Base-by-base conservation (phyloP, 2,113 vertebrate species). In the Pampusana beccarii region DNA sequence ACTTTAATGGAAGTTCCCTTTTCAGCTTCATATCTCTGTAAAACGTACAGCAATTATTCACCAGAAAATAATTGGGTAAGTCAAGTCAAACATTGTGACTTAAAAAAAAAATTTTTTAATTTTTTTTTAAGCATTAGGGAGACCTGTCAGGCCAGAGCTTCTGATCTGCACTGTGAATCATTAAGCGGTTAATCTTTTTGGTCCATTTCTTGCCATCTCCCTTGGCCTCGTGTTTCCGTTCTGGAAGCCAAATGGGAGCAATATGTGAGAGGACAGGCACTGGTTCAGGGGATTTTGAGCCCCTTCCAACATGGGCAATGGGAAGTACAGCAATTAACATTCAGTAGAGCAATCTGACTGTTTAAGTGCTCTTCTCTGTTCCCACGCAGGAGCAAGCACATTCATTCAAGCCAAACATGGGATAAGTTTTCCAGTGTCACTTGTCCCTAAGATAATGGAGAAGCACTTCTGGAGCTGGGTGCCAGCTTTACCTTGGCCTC, bases 321-420 rank as follows among this genome's bases (percentile, higher is more conserved):
- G 64, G 61, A 80, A 48, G 20, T 29, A 16, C 16, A 65, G 25
- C 24, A 50, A 23, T 58, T 72, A 88, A 53, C 14, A 36, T 67
- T 42, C 74, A 53, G 26, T 64, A 64, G 5, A 24, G 33, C 2
- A 4, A 33, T 44, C 31, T 26, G 19, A 28, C 25, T 66, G 24
- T 61, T 74, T 26, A 42, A 53, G 29, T 53, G 40, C 20, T 67
- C 40, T 70, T 72, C 34, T 79, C 66, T 42, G 3, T 53, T 69
- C 1, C 0, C 29, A 78, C 0, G 0, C 8, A 61, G 58, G 24
- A 53, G 33, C 44, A 74, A 93, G 8, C 24, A 40, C 7, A 9
- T 66, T 13, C 7, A 2, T 40, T 81, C 48, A 84, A 91, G 24
- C 9, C 26, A 80, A 29, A 18, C 16, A 48, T 17, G 19, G 29